phyloP scores from a whole-genome alignment of 2,888 invertebrate genomes.

The Gonocerus acuteangulatus region DNA sequence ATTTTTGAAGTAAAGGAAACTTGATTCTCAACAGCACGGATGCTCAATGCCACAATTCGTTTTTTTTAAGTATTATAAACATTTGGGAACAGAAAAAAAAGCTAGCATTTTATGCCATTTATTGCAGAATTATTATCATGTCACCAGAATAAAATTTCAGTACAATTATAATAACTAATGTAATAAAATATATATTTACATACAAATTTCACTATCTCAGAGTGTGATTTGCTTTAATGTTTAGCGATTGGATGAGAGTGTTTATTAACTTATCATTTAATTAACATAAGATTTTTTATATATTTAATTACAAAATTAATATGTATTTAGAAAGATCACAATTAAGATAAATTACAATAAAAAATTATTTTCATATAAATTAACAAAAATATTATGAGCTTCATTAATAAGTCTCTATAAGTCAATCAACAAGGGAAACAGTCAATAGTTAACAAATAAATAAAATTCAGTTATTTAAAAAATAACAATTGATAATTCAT shows the following conservation, averaged over 20 bases:
- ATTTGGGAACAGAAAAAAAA: no score
- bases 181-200: conserved; percentile 16
- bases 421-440: conserved; percentile 8
- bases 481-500: no score
- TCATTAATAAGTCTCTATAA: not conserved
- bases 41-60: no score
- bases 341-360: conserved; percentile 5
- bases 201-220: not conserved
- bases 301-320: conserved; percentile 10
- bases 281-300: not conserved
- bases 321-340: conserved; percentile 2
- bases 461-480: not conserved
- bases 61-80: no score
- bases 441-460: conserved; percentile 9
- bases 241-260: conserved; percentile 1
- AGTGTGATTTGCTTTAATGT: not conserved
- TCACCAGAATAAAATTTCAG: conserved; percentile 17
- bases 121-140: conserved; percentile 19
- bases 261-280: not conserved
- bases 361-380: conserved; percentile 9
- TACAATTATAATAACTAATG: not conserved
- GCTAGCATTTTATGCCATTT: conserved; percentile 11
- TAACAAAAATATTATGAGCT: conserved; percentile 11
- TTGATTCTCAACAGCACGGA: no score
- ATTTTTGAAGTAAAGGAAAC: no score